Evolutionary conservation across 2,113 vertebrate species (phyloP).

Genomic region (Xenopus borealis): DNA sequence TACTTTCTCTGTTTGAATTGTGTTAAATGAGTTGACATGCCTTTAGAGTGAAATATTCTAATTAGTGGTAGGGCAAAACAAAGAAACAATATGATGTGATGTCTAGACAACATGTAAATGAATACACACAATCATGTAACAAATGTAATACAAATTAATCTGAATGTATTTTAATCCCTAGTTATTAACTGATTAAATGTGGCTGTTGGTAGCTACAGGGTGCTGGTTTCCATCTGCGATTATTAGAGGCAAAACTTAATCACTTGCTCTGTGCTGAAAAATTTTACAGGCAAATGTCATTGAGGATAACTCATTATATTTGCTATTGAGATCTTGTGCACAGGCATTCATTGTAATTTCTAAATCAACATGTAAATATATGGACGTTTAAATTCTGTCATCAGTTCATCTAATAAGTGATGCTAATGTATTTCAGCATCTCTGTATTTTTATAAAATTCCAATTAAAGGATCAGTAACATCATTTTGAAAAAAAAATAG

Average conservation of each 20-base stretch:
- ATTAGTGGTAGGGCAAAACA: constrained; percentile 93
- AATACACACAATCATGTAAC: constrained; percentile 80
- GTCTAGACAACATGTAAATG: constrained; percentile 99
- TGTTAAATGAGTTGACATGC: constrained; percentile 69
- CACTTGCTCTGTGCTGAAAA: constrained; percentile 55
- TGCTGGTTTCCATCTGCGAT: constrained; percentile 83
- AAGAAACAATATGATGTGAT: constrained; percentile 94
- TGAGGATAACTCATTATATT: constrained; percentile 49
- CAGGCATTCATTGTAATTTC: constrained; percentile 49
- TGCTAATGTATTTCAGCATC: no score
- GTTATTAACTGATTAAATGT: constrained; percentile 94
- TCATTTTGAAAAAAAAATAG: no score
- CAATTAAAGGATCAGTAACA: no score
- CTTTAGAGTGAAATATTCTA: constrained; percentile 74
- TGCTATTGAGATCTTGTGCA: constrained; percentile 48
- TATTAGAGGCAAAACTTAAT: constrained; percentile 72
- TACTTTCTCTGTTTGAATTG: constrained; percentile 54
- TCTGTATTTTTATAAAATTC: no score
- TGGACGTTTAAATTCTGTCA: neutral
- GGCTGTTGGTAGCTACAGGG: constrained; percentile 68
- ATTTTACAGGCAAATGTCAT: constrained; percentile 59
- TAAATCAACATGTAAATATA: constrained; percentile 56
- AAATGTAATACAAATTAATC: constrained; percentile 90
- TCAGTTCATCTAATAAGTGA: constrained; percentile 38
- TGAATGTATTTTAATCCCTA: constrained; percentile 93